These are phyloP conservation scores for Rhombomys opimus DNA, from an alignment of 2,113 vertebrate genomes.

Conservation along the genomic window DNA sequence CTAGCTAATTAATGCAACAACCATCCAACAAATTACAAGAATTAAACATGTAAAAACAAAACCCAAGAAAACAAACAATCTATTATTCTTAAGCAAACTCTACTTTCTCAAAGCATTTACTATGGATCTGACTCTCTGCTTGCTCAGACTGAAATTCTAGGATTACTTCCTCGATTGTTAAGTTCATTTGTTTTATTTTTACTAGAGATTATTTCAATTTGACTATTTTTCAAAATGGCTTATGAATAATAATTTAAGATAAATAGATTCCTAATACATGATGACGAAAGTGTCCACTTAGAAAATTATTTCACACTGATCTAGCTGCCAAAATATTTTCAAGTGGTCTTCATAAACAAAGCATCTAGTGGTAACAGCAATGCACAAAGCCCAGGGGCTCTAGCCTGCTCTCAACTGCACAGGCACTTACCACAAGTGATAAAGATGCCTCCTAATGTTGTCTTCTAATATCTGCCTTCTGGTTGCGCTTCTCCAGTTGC, in stretches of 20 bases:
- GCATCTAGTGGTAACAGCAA: background rate
- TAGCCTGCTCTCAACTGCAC: no score
- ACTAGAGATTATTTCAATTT: background rate
- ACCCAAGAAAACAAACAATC: background rate
- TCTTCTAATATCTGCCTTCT: background rate
- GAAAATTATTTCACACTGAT: background rate
- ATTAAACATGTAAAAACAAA: background rate
- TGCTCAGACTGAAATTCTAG: background rate
- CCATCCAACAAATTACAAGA: background rate
- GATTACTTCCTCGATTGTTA: background rate
- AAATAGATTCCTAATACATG: background rate
- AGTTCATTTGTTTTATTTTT: background rate
- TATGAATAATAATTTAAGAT: background rate
- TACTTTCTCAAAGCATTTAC: background rate
- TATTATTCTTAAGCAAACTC: background rate
- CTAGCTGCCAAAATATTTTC: background rate
- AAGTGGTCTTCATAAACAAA: background rate
- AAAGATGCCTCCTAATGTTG: background rate
- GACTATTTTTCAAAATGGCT: background rate
- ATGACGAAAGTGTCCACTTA: background rate
- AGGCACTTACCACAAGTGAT: background rate
- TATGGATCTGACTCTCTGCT: background rate
- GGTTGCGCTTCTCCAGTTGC: background rate
- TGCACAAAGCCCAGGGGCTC: accelerated
- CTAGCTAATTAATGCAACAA: background rate